Evolutionary conservation across 2,888 invertebrate genomes (phyloP).

Genomic region (Dioctria linearis): DNA sequence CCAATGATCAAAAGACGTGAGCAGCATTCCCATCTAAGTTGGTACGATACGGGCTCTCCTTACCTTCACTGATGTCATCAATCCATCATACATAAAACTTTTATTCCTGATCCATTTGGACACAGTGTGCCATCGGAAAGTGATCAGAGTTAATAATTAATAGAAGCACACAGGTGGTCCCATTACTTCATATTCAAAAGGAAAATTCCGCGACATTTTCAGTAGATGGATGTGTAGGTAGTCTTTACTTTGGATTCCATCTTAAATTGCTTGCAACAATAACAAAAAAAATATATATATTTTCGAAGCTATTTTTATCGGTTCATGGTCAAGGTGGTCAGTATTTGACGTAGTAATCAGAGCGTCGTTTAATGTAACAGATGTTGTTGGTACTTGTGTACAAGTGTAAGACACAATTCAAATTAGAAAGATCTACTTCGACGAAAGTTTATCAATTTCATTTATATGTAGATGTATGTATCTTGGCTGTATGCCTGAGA

Average conservation of each 20-base stretch:
- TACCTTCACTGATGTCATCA: slow-evolving; percentile 28
- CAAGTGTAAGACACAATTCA: too few species aligned
- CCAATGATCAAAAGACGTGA: slow-evolving; percentile 28
- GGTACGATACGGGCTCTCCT: background rate
- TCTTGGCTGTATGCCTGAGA: too few species aligned
- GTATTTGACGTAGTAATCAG: too few species aligned
- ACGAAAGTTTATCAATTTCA: too few species aligned
- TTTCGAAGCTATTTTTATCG: too few species aligned
- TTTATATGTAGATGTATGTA: too few species aligned
- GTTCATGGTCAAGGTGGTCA: too few species aligned
- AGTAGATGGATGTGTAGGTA: background rate
- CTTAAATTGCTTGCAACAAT: too few species aligned
- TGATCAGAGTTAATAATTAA: slow-evolving; percentile 38
- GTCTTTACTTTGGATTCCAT: background rate
- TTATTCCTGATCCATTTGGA: background rate
- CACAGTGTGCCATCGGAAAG: slow-evolving; percentile 16
- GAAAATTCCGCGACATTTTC: slow-evolving; percentile 42
- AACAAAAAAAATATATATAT: too few species aligned
- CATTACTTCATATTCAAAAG: slow-evolving; percentile 45
- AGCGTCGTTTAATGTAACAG: too few species aligned
- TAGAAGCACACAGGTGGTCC: slow-evolving; percentile 45
- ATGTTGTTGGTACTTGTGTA: too few species aligned
- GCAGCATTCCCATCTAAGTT: background rate
- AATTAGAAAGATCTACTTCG: too few species aligned
- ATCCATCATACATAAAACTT: slow-evolving; percentile 32